These are phyloP conservation scores for Orbicella faveolata DNA, from an alignment of 64 coral and sea anemone genomes.

Conservation along the genomic window DNA sequence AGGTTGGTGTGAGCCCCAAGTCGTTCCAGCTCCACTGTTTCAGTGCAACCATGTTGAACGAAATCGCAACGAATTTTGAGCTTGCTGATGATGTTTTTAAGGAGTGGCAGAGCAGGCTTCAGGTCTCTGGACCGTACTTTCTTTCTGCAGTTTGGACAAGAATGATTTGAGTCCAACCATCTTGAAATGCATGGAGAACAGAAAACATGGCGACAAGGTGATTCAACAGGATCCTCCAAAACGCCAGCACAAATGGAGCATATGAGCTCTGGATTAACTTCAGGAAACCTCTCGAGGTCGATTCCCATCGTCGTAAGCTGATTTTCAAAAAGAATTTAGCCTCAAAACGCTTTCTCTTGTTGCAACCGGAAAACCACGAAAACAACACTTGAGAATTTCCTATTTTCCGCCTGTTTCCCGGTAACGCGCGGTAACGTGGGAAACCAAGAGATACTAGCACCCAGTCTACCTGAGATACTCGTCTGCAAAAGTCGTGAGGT, in stretches of 20 bases:
- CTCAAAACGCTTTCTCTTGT: background rate
- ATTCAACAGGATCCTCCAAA: slow-evolving; percentile 60
- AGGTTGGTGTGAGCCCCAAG: background rate
- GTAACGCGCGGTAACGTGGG: background rate
- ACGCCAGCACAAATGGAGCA: slow-evolving; percentile 64
- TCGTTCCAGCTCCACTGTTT: slow-evolving; percentile 29
- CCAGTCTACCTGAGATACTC: background rate
- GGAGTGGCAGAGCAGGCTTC: slow-evolving; percentile 37
- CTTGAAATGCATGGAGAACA: slow-evolving; percentile 57
- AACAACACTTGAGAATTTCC: background rate
- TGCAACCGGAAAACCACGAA: background rate
- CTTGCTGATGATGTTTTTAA: slow-evolving; percentile 59
- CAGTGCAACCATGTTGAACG: slow-evolving; percentile 18
- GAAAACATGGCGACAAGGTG: slow-evolving; percentile 67
- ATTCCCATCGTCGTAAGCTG: slow-evolving; percentile 38
- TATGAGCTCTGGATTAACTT: slow-evolving; percentile 62
- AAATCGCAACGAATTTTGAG: slow-evolving; percentile 46
- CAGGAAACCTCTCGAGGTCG: slow-evolving; percentile 47
- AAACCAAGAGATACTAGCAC: background rate
- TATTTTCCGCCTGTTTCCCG: background rate
- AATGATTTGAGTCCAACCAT: slow-evolving; percentile 43
- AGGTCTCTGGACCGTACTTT: background rate
- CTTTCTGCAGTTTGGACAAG: slow-evolving; percentile 62
- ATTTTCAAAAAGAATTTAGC: background rate
- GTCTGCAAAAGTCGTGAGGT: background rate